Evolutionary conservation across 2,888 invertebrate species (phyloP).

Genomic region (Oasisia sp.): DNA sequence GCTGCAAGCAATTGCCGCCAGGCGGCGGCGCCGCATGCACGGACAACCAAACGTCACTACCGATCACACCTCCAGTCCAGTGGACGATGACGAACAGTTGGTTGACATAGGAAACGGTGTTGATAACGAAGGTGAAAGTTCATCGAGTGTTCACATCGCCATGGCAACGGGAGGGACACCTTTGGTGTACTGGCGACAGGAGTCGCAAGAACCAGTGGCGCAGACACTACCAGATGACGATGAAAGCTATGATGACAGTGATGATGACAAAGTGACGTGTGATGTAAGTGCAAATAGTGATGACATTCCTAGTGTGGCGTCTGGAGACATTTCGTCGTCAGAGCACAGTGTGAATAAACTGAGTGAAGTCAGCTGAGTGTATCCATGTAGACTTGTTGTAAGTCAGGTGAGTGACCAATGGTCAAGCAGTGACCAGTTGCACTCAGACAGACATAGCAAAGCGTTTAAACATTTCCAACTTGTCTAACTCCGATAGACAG

Average conservation of each 20-base stretch:
- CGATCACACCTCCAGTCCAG: not conserved
- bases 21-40: not conserved
- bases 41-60: not conserved
- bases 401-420: not conserved
- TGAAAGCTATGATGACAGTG: not conserved
- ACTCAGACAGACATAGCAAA: not conserved
- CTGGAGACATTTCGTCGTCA: not conserved
- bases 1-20: not conserved
- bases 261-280: not conserved
- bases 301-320: not conserved
- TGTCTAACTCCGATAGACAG: not conserved
- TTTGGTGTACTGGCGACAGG: not conserved
- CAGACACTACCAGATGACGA: not conserved
- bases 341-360: not conserved
- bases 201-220: not conserved
- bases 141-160: not conserved
- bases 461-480: not conserved
- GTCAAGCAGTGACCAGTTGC: not conserved
- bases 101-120: not conserved
- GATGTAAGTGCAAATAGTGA: not conserved
- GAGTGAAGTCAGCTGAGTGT: not conserved
- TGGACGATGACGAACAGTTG: not conserved
- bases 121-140: not conserved
- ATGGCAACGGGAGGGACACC: not conserved
- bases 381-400: not conserved